Evolutionary conservation across 1,140 invertebrate species (phyloP).

Genomic region (Sitobion miscanthi): DNA sequence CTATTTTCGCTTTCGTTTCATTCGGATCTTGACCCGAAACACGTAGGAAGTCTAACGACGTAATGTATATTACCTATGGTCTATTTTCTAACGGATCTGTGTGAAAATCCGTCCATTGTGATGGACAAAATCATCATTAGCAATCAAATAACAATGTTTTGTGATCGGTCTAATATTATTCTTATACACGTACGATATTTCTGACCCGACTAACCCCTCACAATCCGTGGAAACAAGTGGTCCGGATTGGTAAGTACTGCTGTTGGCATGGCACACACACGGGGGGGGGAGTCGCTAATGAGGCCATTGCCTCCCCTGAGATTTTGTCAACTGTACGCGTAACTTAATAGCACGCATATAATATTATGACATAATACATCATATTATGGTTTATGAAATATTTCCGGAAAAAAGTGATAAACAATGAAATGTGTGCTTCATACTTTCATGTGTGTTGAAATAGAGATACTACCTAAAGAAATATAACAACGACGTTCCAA

Average conservation of each 20-base stretch:
- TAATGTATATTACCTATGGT: background rate
- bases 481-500: no score
- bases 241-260: background rate
- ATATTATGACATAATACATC: no score
- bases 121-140: background rate
- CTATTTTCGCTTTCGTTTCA: background rate
- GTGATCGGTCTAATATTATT: background rate
- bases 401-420: no score
- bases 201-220: background rate
- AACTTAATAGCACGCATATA: no score
- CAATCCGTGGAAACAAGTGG: background rate
- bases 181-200: background rate
- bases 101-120: background rate
- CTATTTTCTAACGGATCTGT: background rate
- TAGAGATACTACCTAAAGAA: no score
- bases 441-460: no score
- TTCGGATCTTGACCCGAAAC: background rate
- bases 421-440: no score
- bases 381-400: no score
- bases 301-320: no score
- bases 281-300: no score
- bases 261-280: background rate
- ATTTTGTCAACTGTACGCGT: no score
- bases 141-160: background rate
- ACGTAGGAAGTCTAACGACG: background rate